Conservation (phyloP, 2,113 vertebrate species). For the Lophius piscatorius region DNA sequence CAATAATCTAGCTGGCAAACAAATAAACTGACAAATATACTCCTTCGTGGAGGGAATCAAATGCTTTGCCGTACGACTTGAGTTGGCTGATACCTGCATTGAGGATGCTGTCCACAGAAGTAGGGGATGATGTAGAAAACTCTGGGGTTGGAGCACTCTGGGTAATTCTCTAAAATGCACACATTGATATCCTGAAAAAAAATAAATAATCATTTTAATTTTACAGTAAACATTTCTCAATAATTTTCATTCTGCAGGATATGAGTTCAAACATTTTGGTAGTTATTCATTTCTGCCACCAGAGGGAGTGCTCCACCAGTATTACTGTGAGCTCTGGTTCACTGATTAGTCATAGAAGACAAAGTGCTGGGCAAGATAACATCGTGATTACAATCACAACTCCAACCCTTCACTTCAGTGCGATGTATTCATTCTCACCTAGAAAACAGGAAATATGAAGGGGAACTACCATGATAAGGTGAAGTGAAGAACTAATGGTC, state of each 20-base stretch:
- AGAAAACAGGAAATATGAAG: not conserved
- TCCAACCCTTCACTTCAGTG: constrained; percentile 17
- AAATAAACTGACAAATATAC: too few relatives aligned
- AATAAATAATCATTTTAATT: constrained; percentile 21
- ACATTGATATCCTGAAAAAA: constrained; percentile 93
- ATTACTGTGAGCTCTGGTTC: not conserved
- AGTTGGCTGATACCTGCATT: constrained; percentile 86
- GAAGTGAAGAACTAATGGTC: not conserved
- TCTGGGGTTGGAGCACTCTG: constrained; percentile 95
- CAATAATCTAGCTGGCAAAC: too few relatives aligned
- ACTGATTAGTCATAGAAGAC: not conserved
- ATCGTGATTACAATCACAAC: constrained; percentile 36
- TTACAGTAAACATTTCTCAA: not conserved
- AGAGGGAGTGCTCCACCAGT: constrained; percentile 42
- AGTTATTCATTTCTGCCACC: constrained; percentile 22
- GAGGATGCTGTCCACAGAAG: constrained; percentile 98
- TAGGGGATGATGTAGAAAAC: constrained; percentile 99
- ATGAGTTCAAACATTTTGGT: not conserved
- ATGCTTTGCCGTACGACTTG: not conserved
- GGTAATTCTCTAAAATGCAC: constrained; percentile 96
- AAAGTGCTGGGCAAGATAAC: constrained; percentile 18
- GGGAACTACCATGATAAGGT: not conserved
- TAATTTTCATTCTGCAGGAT: not conserved
- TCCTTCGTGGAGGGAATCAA: not conserved
- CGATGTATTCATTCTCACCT: not conserved